These are phyloP conservation scores for Spodoptera exigua DNA, from an alignment of 2,888 invertebrate species.

Conservation along the genomic window DNA sequence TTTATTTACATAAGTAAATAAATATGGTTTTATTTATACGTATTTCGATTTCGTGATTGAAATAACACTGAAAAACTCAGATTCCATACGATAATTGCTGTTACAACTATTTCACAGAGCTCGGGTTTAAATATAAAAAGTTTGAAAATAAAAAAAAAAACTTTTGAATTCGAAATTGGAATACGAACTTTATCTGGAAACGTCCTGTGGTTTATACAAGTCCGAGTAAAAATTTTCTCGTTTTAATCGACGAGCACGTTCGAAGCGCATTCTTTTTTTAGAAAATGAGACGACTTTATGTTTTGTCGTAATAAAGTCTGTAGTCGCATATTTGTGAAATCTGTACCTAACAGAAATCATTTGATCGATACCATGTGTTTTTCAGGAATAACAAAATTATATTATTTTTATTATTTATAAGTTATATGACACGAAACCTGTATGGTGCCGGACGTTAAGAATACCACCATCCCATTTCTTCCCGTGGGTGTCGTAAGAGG, in stretches of 20 bases:
- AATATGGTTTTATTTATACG: too few relatives aligned
- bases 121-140: constrained; percentile 18
- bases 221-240: constrained; percentile 40
- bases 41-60: too few relatives aligned
- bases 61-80: too few relatives aligned
- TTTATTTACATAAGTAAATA: too few relatives aligned
- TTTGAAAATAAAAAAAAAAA: constrained; percentile 20
- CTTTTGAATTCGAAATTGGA: constrained; percentile 42
- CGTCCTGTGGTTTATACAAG: constrained; percentile 37
- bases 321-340: neutral
- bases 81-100: too few relatives aligned
- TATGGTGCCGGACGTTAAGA: too few relatives aligned
- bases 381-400: too few relatives aligned
- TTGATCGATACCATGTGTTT: too few relatives aligned
- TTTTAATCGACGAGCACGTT: constrained; percentile 46
- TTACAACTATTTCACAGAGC: neutral
- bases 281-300: constrained; percentile 16
- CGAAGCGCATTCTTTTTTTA: constrained; percentile 18
- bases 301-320: constrained; percentile 24
- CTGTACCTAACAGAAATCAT: neutral
- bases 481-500: too few relatives aligned
- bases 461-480: too few relatives aligned
- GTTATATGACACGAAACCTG: too few relatives aligned
- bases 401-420: too few relatives aligned
- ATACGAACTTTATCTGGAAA: constrained; percentile 39